Evolutionary conservation across 1,140 invertebrate species (phyloP).

Genomic region (Drosophila oshimai): DNA sequence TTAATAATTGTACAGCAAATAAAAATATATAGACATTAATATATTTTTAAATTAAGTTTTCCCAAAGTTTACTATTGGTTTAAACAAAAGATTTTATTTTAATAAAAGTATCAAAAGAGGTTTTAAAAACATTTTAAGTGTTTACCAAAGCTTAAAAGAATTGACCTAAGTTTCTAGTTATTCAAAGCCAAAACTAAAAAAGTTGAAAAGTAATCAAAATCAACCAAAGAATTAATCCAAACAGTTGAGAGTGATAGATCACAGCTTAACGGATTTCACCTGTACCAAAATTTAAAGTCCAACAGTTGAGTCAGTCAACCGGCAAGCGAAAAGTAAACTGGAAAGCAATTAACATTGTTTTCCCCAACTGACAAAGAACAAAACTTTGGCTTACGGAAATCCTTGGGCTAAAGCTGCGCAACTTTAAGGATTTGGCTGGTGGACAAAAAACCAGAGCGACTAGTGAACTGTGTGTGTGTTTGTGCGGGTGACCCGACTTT

Average conservation of each 20-base stretch:
- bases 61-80: no score
- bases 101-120: no score
- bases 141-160: no score
- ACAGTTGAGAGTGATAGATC: neutral
- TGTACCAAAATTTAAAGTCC: conserved; percentile 14
- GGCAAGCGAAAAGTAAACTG: conserved; percentile 32
- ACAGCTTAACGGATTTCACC: neutral
- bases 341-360: conserved; percentile 48
- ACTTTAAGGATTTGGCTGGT: conserved; percentile 32
- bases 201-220: neutral
- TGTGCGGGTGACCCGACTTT: conserved; percentile 14
- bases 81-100: no score
- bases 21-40: no score
- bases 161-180: no score
- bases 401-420: neutral
- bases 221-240: neutral
- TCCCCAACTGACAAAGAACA: conserved; percentile 21
- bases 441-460: conserved; percentile 1
- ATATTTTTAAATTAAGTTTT: no score
- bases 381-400: conserved; percentile 17
- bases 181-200: no score
- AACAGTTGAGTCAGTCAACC: conserved; percentile 7
- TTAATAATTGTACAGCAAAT: no score
- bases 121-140: no score
- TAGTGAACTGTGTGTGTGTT: conserved; percentile 10